Evolutionary conservation across 2,888 invertebrate species (phyloP).

Genomic region (Nymphalis polychloros): DNA sequence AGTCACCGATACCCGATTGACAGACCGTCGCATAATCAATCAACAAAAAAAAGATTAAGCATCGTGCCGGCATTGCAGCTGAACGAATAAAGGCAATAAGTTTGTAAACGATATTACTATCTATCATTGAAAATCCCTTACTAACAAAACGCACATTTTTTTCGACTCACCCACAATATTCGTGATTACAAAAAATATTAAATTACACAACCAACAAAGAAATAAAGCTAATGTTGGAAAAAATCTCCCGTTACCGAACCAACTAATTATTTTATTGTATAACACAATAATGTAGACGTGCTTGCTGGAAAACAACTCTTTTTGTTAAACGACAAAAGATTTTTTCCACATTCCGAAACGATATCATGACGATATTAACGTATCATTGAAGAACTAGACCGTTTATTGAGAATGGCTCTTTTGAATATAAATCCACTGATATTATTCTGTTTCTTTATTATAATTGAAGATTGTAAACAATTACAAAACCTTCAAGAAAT

Average conservation of each 20-base stretch:
- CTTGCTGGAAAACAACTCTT: slow-evolving; percentile 71
- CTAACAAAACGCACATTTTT: slow-evolving; percentile 59
- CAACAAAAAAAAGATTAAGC: slow-evolving; percentile 6
- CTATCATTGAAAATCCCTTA: slow-evolving; percentile 49
- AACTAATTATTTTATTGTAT: slow-evolving; percentile 78
- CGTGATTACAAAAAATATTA: slow-evolving; percentile 76
- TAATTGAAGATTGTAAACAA: too few species aligned
- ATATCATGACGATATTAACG: slow-evolving; percentile 66
- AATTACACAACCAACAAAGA: slow-evolving; percentile 74
- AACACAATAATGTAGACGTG: slow-evolving; percentile 70
- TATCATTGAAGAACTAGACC: slow-evolving; percentile 54
- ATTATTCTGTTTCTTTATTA: background rate
- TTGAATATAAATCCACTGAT: background rate
- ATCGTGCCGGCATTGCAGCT: slow-evolving; percentile 4
- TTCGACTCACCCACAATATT: slow-evolving; percentile 59
- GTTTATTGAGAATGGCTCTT: slow-evolving; percentile 17
- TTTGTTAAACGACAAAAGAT: slow-evolving; percentile 69
- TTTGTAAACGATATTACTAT: slow-evolving; percentile 44
- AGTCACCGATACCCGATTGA: slow-evolving; percentile 1
- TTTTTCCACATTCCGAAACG: slow-evolving; percentile 61
- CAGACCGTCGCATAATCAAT: background rate
- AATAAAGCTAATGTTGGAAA: slow-evolving; percentile 62
- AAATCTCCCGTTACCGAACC: slow-evolving; percentile 72
- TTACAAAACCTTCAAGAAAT: too few species aligned
- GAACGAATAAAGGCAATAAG: slow-evolving; percentile 24